Evolutionary conservation across 1,140 invertebrate species (phyloP), one percentile per base, ranked within the genome.

Genomic region (Pseudomyrmex flavicornis): DNA sequence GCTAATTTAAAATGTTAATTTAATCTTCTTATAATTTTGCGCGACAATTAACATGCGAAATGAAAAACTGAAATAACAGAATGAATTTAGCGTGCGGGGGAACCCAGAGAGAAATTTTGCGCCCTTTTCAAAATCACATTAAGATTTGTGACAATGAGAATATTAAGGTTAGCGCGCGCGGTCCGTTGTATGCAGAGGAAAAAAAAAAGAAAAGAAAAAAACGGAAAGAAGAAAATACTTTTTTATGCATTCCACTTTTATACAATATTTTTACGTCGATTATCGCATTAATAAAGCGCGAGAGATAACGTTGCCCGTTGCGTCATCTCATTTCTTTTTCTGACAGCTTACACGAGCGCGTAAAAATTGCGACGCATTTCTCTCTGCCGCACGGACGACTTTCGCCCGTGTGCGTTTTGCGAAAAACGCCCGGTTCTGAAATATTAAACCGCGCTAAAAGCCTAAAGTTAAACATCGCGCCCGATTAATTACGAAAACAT

Each of bases 391-490:
- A 68, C 75, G 26, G n/a, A n/a, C 35, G 35, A 35, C 35, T 35
- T 35, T 35, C 35, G 35, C 5, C 15, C 52, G 12, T 35, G 8
- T 15, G 52, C 44, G 63, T 44, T 17, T 17, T 79, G 65, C 76
- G 76, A 79, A 44, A 35, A 72, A 72, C 66, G 66, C 54, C 20
- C 66, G 66, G 66, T 59, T 35, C 54, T 80, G 76, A 80, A 80
- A 80, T 80, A 80, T 80, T 80, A 80, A 80, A 80, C 76, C 66
- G 66, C 54, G 76, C 66, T 80, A 80, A 80, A 80, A 80, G 66
- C 76, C 76, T 80, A 80, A 80, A 80, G 76, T 80, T 80, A 80
- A 80, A 80, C 76, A 80, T 80, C 76, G 65, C 76, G 44, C 66
- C 56, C 76, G 76, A 80, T 80, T 80, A 80, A 80, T 80, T 80